A percentile compares a stretch with the other conserved stretches of the same genome.
These are phyloP conservation scores for Champsocephalus gunnari DNA, from an alignment of 2,797 vertebrate genomes.

Conservation along the genomic window DNA sequence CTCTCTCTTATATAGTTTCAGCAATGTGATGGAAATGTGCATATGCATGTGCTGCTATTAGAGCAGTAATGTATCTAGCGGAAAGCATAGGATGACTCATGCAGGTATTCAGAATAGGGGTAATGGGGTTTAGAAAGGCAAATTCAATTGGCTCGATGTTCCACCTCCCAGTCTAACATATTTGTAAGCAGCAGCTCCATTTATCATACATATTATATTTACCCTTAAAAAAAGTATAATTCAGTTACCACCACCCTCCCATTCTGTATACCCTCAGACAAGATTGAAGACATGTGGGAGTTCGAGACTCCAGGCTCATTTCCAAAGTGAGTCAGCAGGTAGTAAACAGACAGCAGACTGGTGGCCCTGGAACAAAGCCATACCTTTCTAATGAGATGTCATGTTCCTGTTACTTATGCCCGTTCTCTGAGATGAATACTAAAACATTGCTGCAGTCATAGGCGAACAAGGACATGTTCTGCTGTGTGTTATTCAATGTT, in stretches of 20 bases:
- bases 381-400: slow-evolving; percentile 54
- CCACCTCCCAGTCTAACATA: background rate
- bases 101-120: background rate
- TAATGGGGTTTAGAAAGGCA: background rate
- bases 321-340: slow-evolving; percentile 51
- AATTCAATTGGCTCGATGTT: background rate
- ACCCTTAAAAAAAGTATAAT: slow-evolving; percentile 5
- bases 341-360: slow-evolving; percentile 43
- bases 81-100: background rate
- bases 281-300: slow-evolving; percentile 25
- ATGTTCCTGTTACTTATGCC: slow-evolving; percentile 51
- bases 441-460: slow-evolving; percentile 27
- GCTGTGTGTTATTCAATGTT: background rate
- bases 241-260: slow-evolving; percentile 14
- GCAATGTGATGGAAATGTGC: too few species aligned
- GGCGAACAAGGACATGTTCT: slow-evolving; percentile 18
- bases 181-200: slow-evolving; percentile 22
- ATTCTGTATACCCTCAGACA: slow-evolving; percentile 6
- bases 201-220: slow-evolving; percentile 22
- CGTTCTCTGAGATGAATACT: slow-evolving; percentile 34
- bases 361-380: slow-evolving; percentile 25
- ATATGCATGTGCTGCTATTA: too few species aligned
- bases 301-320: slow-evolving; percentile 38
- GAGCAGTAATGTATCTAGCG: too few species aligned
- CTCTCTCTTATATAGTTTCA: too few species aligned